Evolutionary conservation across 1,140 invertebrate species (phyloP).

Genomic region (Drosophila simulans): DNA sequence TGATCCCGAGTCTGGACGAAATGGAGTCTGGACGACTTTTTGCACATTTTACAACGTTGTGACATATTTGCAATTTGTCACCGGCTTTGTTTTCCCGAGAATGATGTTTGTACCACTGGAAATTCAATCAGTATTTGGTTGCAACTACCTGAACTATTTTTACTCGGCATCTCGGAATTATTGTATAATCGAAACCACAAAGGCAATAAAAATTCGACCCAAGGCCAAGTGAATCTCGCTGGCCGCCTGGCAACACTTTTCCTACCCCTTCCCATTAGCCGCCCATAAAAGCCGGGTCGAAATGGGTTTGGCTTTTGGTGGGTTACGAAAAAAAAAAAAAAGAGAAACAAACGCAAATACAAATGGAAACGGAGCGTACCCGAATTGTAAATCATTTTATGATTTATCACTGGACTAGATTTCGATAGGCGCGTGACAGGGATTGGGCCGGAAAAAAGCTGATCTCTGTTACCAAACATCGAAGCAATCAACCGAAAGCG

Average conservation of each 20-base stretch:
- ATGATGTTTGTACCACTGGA: constrained; percentile 34
- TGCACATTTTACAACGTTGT: constrained; percentile 25
- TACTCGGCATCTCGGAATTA: constrained; percentile 15
- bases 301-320: constrained; percentile 46
- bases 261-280: constrained; percentile 40
- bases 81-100: constrained; percentile 19
- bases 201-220: constrained; percentile 35
- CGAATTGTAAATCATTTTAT: constrained; percentile 69
- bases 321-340: constrained; percentile 39
- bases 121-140: constrained; percentile 23
- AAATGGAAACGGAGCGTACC: constrained; percentile 42
- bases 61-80: constrained; percentile 26
- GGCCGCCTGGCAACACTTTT: constrained; percentile 63
- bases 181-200: constrained; percentile 61
- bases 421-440: constrained; percentile 68
- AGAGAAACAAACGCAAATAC: constrained; percentile 30
- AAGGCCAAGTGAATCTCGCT: constrained; percentile 64
- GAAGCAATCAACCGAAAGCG: constrained; percentile 37
- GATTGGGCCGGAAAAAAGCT: constrained; percentile 29
- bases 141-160: constrained; percentile 8
- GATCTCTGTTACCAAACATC: constrained; percentile 42
- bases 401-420: constrained; percentile 73
- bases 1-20: constrained; percentile 53
- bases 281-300: constrained; percentile 51
- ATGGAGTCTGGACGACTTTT: constrained; percentile 52